A percentile compares a stretch with the other conserved stretches of the same genome.
Conservation (phyloP, 2,797 vertebrate genomes). For the Lepilemur septentrionalis region DNA sequence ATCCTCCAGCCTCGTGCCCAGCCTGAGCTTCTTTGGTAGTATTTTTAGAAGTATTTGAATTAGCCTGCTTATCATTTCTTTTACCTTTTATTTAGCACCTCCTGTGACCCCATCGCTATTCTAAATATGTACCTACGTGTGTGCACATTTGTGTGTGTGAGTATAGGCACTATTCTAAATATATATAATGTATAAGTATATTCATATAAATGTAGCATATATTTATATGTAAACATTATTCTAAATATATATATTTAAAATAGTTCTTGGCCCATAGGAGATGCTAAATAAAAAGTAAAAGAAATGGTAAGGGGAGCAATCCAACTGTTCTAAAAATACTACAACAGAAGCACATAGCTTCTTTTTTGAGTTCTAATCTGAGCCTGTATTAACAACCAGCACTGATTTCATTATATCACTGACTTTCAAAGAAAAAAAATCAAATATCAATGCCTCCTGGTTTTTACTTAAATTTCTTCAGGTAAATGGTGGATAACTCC, state of each 20-base stretch:
- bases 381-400: background rate
- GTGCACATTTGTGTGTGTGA: background rate
- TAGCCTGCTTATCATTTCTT: background rate
- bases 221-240: background rate
- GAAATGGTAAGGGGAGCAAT: background rate
- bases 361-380: background rate
- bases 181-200: background rate
- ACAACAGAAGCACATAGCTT: background rate
- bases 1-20: background rate
- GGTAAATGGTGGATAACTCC: background rate
- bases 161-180: background rate
- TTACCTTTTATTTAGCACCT: background rate
- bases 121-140: background rate
- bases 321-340: background rate
- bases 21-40: background rate
- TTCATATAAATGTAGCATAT: background rate
- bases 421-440: background rate
- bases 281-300: background rate
- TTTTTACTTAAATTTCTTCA: constrained; percentile 17
- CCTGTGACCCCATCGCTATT: background rate
- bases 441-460: background rate
- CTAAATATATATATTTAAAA: background rate
- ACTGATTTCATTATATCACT: background rate
- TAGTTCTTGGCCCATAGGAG: background rate
- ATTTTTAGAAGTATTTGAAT: background rate